Evolutionary conservation across 2,888 invertebrate species (phyloP), one percentile per base, ranked within the genome.

Genomic region (Zygaena filipendulae): DNA sequence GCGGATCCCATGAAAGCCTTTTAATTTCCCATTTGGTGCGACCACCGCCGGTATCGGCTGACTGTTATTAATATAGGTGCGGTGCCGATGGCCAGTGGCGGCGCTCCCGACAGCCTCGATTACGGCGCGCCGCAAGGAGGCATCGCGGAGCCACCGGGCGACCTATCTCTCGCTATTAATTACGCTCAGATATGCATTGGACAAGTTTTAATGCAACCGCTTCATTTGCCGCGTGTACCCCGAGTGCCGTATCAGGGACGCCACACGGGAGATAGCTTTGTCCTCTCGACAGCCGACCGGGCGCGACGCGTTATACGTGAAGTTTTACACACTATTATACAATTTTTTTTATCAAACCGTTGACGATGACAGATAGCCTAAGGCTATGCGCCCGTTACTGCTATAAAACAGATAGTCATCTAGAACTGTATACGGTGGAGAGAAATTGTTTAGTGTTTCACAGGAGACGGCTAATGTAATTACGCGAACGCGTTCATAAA

Each of bases 171-270:
- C 49, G 59, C 74, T 77, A 79, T 79, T 79, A 75, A 79, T 79
- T 79, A 77, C 63, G 55, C 54, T 50, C 54, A 63, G 75, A 72
- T 75, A 75, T 68, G 66, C 66, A 57, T 56, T 48, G 60, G 77
- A 72, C 74, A 70, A 72, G 71, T 74, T 74, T 71, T 74, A 77
- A 77, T 75, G 74, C 79, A 68, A 79, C 72, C 64, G 70, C 79
- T 77, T 79, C 77, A 79, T 79, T 75, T 71, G 72, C 69, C 62
- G 61, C 46, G 4, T 49, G 56, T 54, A 47, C 57, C 55, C 52
- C 60, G 60, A 72, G 70, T 70, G 63, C 70, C 62, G 67, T 74
- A 75, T 75, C 74, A 52, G 55, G 47, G 57, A 67, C 62, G 60
- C 59, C 67, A 59, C 56, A 62, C 48, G 38, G 43, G 45, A 49